Evolutionary conservation across 2,113 vertebrate species (phyloP), one percentile per base, ranked within the genome.

Genomic region (Ivindomyrus marchei): DNA sequence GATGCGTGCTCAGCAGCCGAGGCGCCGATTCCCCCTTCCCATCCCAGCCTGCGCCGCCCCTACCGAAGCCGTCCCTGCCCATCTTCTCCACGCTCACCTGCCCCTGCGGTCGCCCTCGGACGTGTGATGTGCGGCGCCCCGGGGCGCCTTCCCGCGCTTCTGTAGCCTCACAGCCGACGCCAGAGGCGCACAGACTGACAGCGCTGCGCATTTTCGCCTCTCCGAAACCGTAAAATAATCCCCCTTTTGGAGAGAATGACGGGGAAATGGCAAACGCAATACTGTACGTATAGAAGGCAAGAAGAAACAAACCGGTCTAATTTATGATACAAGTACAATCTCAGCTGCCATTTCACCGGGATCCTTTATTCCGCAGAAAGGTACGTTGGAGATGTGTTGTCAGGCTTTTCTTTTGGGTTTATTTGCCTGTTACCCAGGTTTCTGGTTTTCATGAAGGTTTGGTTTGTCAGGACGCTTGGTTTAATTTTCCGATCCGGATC

Each of bases 241-340:
- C 62, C 89, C 92, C 93, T 93, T 83, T 74, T 89, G 88, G 88
- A 74, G 90, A 58, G 90, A 92, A 94, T 91, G 92, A 96, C 95
- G 96, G 95, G 88, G 92, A 92, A 91, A 94, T 93, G 94, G 95
- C 93, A 93, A 84, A 74, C 93, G 91, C 92, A 89, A 36, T 84
- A 90, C 74, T 92, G 47, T 90, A 87, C 91, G 91, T 93, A 89
- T 92, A 90, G 92, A 94, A 92, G 90, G 83, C 91, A 90, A 90
- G 91, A 90, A 90, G 91, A 91, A 93, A 92, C 90, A 86, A 87
- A 53, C 5, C n/a, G 47, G 31, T 90, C 66, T 56, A 49, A 85
- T 85, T 84, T 62, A 86, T 80, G 90, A 50, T 89, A 58, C 17
- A 36, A 87, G 70, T 74, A 53, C 85, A 88, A 58, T 70, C n/a